These are phyloP conservation scores for Erebia ligea DNA, from an alignment of 2,888 invertebrate species.

Conservation along the genomic window DNA sequence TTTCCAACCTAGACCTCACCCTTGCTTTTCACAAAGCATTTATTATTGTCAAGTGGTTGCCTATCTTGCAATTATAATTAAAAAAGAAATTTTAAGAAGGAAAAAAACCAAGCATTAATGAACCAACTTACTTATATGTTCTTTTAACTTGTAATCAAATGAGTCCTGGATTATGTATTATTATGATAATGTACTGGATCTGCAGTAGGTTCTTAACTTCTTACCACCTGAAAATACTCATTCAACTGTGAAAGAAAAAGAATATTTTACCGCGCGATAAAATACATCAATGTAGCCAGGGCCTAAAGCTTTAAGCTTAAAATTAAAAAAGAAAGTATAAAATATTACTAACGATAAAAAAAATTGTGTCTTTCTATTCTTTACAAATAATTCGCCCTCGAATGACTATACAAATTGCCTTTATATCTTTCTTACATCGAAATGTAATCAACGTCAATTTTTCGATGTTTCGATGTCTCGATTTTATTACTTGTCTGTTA, in stretches of 20 bases:
- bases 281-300: conserved; percentile 7
- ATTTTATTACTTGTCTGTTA: conserved; percentile 12
- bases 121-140: too few relatives aligned
- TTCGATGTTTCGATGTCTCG: conserved; percentile 22
- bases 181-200: background rate
- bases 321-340: background rate
- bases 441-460: conserved; percentile 32
- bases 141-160: too few relatives aligned
- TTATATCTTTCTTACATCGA: conserved; percentile 37
- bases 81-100: too few relatives aligned
- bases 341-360: background rate
- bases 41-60: too few relatives aligned
- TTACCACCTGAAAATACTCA: background rate
- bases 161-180: background rate
- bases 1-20: too few relatives aligned
- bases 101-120: too few relatives aligned
- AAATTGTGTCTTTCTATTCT: conserved; percentile 1
- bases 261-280: background rate
- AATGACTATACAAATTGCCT: conserved; percentile 30
- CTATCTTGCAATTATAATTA: too few relatives aligned
- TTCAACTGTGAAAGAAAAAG: background rate
- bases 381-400: conserved; percentile 1
- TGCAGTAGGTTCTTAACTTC: background rate
- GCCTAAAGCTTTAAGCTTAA: background rate
- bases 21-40: too few relatives aligned